Conservation (phyloP, 1,140 invertebrate genomes). For the Vanessa atalanta region DNA sequence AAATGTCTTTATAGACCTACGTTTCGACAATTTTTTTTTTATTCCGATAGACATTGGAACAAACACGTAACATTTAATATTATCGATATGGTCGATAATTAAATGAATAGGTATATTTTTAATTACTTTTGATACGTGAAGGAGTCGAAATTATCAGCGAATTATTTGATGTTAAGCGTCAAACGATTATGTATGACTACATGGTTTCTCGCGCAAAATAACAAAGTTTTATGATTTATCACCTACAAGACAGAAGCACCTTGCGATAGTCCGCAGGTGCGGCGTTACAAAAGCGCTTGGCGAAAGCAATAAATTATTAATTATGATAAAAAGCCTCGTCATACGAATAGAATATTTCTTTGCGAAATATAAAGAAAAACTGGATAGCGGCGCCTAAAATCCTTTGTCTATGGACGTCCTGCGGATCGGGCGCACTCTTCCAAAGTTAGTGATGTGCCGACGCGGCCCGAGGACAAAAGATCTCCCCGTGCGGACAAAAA, state of each 20-base stretch:
- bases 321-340: slow-evolving; percentile 72
- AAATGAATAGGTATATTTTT: background rate
- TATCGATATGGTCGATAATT: background rate
- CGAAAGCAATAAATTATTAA: slow-evolving; percentile 79
- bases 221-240: slow-evolving; percentile 60
- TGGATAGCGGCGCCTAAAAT: slow-evolving; percentile 68
- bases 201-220: slow-evolving; percentile 28
- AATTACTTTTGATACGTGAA: background rate
- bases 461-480: slow-evolving; percentile 67
- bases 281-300: slow-evolving; percentile 58
- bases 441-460: slow-evolving; percentile 60
- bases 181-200: slow-evolving; percentile 31
- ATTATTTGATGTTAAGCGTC: slow-evolving; percentile 23
- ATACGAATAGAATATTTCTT: slow-evolving; percentile 50
- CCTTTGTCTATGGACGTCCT: slow-evolving; percentile 73
- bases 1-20: slow-evolving; percentile 18
- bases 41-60: background rate
- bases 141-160: slow-evolving; percentile 3
- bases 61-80: background rate
- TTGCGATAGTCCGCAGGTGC: slow-evolving; percentile 65
- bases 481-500: slow-evolving; percentile 73
- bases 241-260: slow-evolving; percentile 70
- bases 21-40: background rate
- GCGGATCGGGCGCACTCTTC: slow-evolving; percentile 53
- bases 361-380: slow-evolving; percentile 63